Evolutionary conservation across 2,888 invertebrate species (phyloP), one percentile per base, ranked within the genome.

Genomic region (Microctonus brassicae): DNA sequence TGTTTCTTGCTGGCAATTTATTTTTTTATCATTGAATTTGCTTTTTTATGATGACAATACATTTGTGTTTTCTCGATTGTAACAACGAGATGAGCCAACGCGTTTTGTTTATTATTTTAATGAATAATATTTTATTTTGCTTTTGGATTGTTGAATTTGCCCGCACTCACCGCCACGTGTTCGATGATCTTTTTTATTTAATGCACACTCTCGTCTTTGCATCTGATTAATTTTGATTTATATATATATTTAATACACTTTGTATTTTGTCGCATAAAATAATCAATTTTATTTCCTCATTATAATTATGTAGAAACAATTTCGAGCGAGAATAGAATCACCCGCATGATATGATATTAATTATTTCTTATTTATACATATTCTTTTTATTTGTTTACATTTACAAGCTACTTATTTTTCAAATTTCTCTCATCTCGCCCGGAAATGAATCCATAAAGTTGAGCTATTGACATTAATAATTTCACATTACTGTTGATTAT

Each of bases 371-470:
- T 22, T 57, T 24, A 26, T 29, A 24, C 34, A 24, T 10, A 29
- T 52, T 11, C 22, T 34, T 13, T 52, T 20, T 20, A 58, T 52
- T 65, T 7, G 33, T 64, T n/a, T 29, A 29, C 26, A 17, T n/a
- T 36, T 42, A 58, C 55, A 57, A 33, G 13, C 29, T 34, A 55
- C 11, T 52, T 29, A 47, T 52, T 10, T 5, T 26, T 36, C 36
- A 36, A 60, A 63, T 42, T 63, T 26, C 24, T 53, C 17, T 29
- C 33, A 22, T 67, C 70, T 77, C 74, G 70, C 68, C 71, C 79
- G 77, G 74, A 80, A 81, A 81, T 81, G 80, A 81, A 73, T 71
- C 80, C 80, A 79, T 77, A 77, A 61, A 47, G 80, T 82, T 79
- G 81, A 82, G 81, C 80, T 80, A 75, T 20, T n/a, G 75, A 73